A percentile compares a stretch with the other conserved stretches of the same genome.
Evolutionary conservation across 92 coral and sea anemone genomes (phyloP).

Genomic region (Porites lobata): DNA sequence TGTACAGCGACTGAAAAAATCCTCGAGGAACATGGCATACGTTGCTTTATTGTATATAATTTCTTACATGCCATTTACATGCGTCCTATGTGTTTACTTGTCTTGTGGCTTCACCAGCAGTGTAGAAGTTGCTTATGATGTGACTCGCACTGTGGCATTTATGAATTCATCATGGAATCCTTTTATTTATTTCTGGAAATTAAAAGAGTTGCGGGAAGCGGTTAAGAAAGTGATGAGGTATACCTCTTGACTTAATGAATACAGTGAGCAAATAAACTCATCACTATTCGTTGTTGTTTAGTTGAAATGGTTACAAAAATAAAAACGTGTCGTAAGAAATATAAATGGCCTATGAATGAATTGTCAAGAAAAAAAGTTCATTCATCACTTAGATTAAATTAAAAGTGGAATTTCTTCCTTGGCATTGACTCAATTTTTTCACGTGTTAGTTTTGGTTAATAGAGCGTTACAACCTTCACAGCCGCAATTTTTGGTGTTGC

Average conservation of each 20-base stretch:
- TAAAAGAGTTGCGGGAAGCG: slow-evolving; percentile 56
- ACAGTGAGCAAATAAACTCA: background rate
- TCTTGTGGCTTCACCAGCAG: slow-evolving; percentile 42
- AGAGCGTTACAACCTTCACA: too few relatives aligned
- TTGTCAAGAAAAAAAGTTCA: too few relatives aligned
- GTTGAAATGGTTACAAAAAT: too few relatives aligned
- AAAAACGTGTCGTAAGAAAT: too few relatives aligned
- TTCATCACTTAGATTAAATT: too few relatives aligned
- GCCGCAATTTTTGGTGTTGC: too few relatives aligned
- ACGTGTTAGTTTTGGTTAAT: too few relatives aligned
- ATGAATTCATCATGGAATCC: slow-evolving; percentile 63
- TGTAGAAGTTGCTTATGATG: slow-evolving; percentile 59
- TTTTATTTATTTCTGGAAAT: slow-evolving; percentile 72
- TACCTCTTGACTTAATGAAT: background rate
- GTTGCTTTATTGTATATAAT: slow-evolving; percentile 64
- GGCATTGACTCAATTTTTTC: too few relatives aligned
- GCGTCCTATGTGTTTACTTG: slow-evolving; percentile 47
- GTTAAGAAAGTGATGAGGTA: slow-evolving; percentile 34
- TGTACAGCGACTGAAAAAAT: slow-evolving; percentile 43
- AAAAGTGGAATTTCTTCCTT: too few relatives aligned
- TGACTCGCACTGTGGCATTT: slow-evolving; percentile 64
- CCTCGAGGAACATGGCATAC: slow-evolving; percentile 60
- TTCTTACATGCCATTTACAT: slow-evolving; percentile 66
- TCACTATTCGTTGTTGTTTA: too few relatives aligned
- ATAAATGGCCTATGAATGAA: too few relatives aligned